Conservation (phyloP, 37 sponge, comb jelly and placozoan species). For the Beroe forskalii region DNA sequence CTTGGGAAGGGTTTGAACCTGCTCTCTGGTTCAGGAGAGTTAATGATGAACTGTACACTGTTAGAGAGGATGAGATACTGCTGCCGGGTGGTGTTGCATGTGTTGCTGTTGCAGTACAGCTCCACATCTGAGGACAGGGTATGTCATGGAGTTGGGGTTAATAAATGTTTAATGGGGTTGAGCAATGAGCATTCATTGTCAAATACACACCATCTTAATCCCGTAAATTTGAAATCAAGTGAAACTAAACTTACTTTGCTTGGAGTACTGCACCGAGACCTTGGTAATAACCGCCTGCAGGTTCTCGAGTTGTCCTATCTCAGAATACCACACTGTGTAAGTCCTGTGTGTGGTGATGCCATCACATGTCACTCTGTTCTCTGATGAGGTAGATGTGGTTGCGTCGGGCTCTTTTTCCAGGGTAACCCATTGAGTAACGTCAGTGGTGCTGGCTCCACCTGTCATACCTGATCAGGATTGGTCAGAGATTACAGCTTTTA, state of each 20-base stretch:
- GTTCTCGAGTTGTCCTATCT: slow-evolving; percentile 4
- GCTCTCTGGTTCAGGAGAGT: not conserved
- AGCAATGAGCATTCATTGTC: too few species aligned
- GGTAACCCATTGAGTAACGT: slow-evolving; percentile 39
- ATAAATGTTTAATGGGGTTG: not conserved
- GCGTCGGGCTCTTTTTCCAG: slow-evolving; percentile 1
- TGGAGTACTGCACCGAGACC: slow-evolving; percentile 15
- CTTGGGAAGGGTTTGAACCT: slow-evolving; percentile 6
- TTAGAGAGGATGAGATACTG: slow-evolving; percentile 43
- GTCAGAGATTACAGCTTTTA: too few species aligned
- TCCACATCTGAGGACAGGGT: not conserved
- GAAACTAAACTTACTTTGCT: slow-evolving; percentile 1
- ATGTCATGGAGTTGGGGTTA: not conserved
- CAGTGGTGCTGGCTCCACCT: slow-evolving; percentile 27
- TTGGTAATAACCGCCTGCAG: slow-evolving; percentile 44
- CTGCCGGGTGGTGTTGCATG: not conserved
- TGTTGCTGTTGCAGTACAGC: slow-evolving; percentile 13
- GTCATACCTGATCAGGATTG: not conserved
- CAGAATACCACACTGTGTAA: slow-evolving; percentile 40
- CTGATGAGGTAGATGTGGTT: not conserved
- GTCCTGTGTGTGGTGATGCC: slow-evolving; percentile 47
- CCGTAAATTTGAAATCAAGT: not conserved
- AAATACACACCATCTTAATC: too few species aligned
- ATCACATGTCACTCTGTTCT: not conserved
- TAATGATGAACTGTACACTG: slow-evolving; percentile 42